Evolutionary conservation across 2,888 invertebrate genomes (phyloP), one percentile per base, ranked within the genome.

Genomic region (Campoplex capitator): DNA sequence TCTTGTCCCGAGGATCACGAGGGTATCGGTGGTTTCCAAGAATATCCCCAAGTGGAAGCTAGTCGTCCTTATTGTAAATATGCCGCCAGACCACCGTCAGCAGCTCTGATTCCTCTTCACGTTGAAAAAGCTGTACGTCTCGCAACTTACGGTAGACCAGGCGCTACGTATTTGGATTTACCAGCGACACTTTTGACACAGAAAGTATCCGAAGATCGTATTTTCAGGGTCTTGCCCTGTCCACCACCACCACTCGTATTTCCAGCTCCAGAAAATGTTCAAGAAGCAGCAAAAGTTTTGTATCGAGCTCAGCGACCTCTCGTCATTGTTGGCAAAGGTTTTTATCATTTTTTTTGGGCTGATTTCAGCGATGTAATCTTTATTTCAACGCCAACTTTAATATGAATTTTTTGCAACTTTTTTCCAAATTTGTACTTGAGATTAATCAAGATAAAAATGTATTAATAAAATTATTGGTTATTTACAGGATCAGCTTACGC

Each of bases 21-120:
- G 95, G 98, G 98, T 11, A 97, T 98, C 91, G 99, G 99, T 35
- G 99, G 98, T 2, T 99, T 99, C 94, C 99, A 99, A 95, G 99
- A 99, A 95, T 98, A 97, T 95, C 96, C 97, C 0, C 98, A 99
- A 95, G 98, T 98, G 76, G 98, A 99, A 91, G 95, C 98, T 0
- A 97, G 98, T 83, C 96, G 98, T n/a, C 96, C 97, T 4, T 98
- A 98, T 93, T 98, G 98, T 95, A 99, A 99, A 95, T 98, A 98
- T 94, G 96, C 98, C 0, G 98, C 97, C 0, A 96, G 99, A 62
- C 99, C 99, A 0, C 97, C 98, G 4, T 97, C 97, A 28, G 96
- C 97, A 2, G 95, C 96, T 0, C 96, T 98, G 80, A 98, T 99
- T 91, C 99, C 99, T 0, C 95, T 97, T 90, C 98, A 98, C 94